These are phyloP conservation scores for Semotilus atromaculatus DNA, from an alignment of 2,797 vertebrate genomes.

Conservation along the genomic window DNA sequence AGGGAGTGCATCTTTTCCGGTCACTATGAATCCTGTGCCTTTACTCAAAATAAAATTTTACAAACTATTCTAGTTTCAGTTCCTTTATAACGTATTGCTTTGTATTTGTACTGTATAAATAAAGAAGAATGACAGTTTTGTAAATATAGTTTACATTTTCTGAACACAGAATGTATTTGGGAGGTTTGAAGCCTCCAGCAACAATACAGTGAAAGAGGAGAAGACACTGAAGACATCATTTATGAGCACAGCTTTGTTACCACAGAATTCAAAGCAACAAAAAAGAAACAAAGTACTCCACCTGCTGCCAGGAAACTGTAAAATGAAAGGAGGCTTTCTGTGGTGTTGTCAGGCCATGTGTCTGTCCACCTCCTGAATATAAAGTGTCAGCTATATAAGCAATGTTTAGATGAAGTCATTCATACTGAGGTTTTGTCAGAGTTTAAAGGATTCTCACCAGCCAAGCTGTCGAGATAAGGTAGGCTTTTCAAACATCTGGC, in stretches of 20 bases:
- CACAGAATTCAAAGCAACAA: conserved; percentile 16
- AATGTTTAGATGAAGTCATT: background rate
- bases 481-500: conserved; percentile 11
- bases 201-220: conserved; percentile 2
- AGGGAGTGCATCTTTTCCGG: background rate
- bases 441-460: conserved; percentile 6
- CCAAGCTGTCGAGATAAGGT: conserved; percentile 28
- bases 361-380: conserved; percentile 27
- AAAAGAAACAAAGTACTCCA: conserved; percentile 47
- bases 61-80: background rate
- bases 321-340: conserved; percentile 26
- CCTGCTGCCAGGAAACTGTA: conserved; percentile 47
- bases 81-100: background rate
- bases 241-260: conserved; percentile 15
- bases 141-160: background rate
- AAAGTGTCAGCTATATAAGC: conserved; percentile 5
- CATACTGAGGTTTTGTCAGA: background rate
- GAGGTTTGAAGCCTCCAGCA: background rate
- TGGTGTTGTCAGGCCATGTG: background rate
- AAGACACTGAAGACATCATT: conserved; percentile 12
- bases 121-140: background rate
- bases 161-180: background rate
- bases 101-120: background rate
- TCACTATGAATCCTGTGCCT: background rate
- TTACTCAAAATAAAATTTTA: conserved; percentile 11